Evolutionary conservation across 2,113 vertebrate genomes (phyloP).

Genomic region (Eclectus roratus): DNA sequence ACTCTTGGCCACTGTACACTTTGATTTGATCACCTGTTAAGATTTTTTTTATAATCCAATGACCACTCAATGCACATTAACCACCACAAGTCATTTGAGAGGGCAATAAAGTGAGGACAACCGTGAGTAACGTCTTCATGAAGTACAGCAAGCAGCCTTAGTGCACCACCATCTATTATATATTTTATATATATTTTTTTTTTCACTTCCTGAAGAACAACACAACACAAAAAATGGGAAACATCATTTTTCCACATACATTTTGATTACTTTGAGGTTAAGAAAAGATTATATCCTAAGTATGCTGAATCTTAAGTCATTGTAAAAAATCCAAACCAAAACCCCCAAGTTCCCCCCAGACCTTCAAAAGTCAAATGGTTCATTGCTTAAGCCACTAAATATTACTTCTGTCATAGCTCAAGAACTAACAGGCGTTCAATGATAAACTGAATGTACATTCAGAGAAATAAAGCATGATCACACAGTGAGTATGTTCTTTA

Average conservation of each 20-base stretch:
- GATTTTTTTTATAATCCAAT: not conserved
- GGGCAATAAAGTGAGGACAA: not conserved
- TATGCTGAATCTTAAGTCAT: not conserved
- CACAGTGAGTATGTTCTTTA: not conserved
- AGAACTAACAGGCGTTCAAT: not conserved
- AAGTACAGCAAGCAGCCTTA: not conserved
- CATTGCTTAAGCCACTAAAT: not conserved
- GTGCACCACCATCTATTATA: too few species aligned
- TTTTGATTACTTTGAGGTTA: not conserved
- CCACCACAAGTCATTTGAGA: not conserved
- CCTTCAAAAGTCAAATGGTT: not conserved
- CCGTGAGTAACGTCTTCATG: not conserved
- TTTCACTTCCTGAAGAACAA: not conserved
- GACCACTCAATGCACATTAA: not conserved
- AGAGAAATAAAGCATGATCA: not conserved
- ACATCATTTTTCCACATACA: not conserved
- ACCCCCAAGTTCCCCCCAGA: accelerated
- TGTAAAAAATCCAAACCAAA: not conserved
- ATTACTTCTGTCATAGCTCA: not conserved
- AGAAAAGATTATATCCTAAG: not conserved
- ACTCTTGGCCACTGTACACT: not conserved
- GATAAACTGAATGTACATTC: not conserved
- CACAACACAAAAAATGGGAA: not conserved
- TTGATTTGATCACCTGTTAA: not conserved
- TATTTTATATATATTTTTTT: too few species aligned